Conservation (phyloP, 2,888 invertebrate genomes). For the Nymphalis polychloros region DNA sequence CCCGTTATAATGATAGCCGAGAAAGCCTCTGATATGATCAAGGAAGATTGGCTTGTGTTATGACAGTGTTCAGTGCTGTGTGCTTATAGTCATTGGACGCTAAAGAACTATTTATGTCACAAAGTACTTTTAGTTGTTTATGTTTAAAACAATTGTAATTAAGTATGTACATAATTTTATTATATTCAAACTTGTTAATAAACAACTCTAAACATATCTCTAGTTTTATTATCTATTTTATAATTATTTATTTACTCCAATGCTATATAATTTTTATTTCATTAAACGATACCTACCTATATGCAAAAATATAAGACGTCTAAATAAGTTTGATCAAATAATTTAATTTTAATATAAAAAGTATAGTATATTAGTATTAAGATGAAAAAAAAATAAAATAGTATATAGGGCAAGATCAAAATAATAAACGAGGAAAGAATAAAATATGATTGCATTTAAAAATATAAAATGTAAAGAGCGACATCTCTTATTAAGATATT, state of each 20-base stretch:
- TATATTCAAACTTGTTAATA: constrained; percentile 34
- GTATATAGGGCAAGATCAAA: too few species aligned
- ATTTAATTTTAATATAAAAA: too few species aligned
- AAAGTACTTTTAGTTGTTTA: constrained; percentile 52
- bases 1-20: constrained; percentile 95
- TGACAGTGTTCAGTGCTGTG: constrained; percentile 60
- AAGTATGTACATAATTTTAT: constrained; percentile 49
- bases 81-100: constrained; percentile 43
- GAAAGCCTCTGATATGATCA: constrained; percentile 93
- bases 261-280: too few species aligned
- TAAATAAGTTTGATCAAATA: too few species aligned
- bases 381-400: too few species aligned
- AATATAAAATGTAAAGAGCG: neutral
- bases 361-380: too few species aligned
- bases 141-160: constrained; percentile 48
- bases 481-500: neutral
- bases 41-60: constrained; percentile 89
- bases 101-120: constrained; percentile 50
- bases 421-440: too few species aligned
- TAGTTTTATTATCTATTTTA: constrained; percentile 8
- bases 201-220: constrained; percentile 19
- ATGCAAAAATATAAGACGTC: too few species aligned
- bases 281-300: too few species aligned
- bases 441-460: neutral
- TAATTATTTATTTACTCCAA: neutral